Percentiles rank a stretch among this genome's conserved stretches.
Conservation (phyloP, 2,797 vertebrate species). For the Clarias laeviceps region DNA sequence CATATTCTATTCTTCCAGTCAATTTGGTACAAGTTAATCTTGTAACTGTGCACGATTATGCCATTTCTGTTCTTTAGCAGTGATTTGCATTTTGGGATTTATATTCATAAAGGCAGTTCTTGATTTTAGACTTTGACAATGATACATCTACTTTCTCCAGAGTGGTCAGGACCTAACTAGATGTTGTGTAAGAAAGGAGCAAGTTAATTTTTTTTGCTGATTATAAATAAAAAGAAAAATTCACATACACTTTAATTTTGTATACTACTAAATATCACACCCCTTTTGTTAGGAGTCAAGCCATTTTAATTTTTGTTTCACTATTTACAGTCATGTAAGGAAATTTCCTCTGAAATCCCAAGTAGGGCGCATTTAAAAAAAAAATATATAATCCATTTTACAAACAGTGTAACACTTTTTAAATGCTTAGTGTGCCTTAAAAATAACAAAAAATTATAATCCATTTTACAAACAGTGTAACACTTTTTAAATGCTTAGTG, state of each 20-base stretch:
- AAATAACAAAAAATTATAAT: conserved; percentile 18
- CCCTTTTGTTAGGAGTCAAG: neutral
- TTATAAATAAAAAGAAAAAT: neutral
- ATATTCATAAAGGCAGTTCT: no score
- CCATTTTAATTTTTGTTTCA: neutral
- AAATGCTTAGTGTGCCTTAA: neutral
- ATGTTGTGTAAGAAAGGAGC: no score
- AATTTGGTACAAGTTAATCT: no score
- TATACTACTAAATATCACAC: neutral
- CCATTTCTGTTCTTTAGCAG: no score
- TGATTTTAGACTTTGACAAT: no score
- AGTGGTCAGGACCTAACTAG: no score
- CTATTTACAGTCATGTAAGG: neutral
- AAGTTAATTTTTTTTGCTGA: neutral
- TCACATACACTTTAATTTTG: neutral
- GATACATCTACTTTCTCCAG: no score
- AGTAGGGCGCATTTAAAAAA: neutral
- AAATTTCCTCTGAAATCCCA: neutral
- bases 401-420: neutral
- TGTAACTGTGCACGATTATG: no score
- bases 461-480: neutral
- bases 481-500: neutral
- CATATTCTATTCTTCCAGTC: no score
- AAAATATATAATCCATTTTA: conserved; percentile 21
- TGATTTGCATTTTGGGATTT: no score